These are phyloP conservation scores for Sinella curviseta DNA, from an alignment of 1,140 invertebrate species.

Conservation along the genomic window DNA sequence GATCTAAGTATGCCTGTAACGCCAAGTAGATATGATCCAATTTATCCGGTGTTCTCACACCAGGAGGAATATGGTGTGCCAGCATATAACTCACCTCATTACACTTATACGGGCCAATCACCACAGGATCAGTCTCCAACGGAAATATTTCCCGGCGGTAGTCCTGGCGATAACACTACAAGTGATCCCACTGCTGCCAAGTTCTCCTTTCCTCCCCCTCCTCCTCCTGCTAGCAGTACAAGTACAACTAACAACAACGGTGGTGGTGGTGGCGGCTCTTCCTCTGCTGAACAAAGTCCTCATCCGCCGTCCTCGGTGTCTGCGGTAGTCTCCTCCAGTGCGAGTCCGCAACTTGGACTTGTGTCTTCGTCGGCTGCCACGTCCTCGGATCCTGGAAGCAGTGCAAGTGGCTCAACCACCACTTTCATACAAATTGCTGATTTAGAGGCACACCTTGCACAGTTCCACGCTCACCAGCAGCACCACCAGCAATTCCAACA, in stretches of 20 bases:
- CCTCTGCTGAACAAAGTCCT: neutral
- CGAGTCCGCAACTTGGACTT: neutral
- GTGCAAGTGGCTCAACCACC: neutral
- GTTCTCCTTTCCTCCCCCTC: neutral
- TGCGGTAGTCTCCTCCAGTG: neutral
- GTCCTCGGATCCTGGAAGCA: neutral
- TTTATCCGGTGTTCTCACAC: conserved; percentile 49
- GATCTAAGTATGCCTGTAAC: conserved; percentile 27
- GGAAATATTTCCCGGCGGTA: neutral
- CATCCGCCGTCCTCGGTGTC: conserved; percentile 4
- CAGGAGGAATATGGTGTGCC: conserved; percentile 51
- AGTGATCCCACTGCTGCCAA: neutral
- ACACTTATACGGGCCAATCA: conserved; percentile 46
- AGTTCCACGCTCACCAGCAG: neutral
- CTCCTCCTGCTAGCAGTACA: neutral
- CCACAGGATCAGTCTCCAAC: conserved; percentile 38
- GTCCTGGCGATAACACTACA: neutral
- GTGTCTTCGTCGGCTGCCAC: neutral
- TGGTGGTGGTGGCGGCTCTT: neutral
- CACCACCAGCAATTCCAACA: neutral
- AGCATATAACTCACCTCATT: conserved; percentile 48
- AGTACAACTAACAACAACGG: neutral
- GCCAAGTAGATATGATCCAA: conserved; percentile 42
- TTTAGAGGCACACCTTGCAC: neutral
- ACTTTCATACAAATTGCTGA: conserved; percentile 15